phyloP scores from a whole-genome alignment of 2,888 invertebrate genomes.

The Caenorhabditis sulstoni region DNA sequence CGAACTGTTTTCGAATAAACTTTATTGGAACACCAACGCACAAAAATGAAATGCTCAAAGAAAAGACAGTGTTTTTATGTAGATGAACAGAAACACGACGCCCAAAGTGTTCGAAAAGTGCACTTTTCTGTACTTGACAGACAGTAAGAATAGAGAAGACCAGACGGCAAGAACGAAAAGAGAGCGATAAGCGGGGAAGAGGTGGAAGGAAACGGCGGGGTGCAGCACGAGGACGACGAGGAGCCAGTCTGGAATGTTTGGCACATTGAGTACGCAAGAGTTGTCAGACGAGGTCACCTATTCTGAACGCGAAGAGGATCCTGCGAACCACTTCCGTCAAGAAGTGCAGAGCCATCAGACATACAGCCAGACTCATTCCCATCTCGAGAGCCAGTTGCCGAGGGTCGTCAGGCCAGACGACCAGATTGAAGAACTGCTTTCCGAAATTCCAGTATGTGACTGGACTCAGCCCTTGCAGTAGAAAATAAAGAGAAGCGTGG shows the following conservation, averaged over 20 bases:
- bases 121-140: conserved; percentile 13
- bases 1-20: conserved; percentile 4
- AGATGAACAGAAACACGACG: conserved; percentile 10
- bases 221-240: not conserved
- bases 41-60: not conserved
- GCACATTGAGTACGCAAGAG: too few relatives aligned
- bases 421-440: conserved; percentile 28
- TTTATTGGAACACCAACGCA: not conserved
- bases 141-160: conserved; percentile 12
- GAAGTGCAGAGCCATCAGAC: conserved; percentile 10
- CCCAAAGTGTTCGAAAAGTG: not conserved
- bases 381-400: conserved; percentile 24
- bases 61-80: not conserved
- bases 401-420: conserved; percentile 41
- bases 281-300: conserved; percentile 17
- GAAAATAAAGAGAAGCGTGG: conserved; percentile 21
- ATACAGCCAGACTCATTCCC: conserved; percentile 10
- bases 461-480: conserved; percentile 23
- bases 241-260: conserved; percentile 32
- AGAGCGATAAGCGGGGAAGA: not conserved
- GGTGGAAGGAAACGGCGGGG: not conserved
- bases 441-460: conserved; percentile 35
- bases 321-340: not conserved
- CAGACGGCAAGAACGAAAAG: conserved; percentile 3
- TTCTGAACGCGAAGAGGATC: not conserved